phyloP scores from a whole-genome alignment of 2,113 vertebrate genomes.

The Pogonocichla stellata region DNA sequence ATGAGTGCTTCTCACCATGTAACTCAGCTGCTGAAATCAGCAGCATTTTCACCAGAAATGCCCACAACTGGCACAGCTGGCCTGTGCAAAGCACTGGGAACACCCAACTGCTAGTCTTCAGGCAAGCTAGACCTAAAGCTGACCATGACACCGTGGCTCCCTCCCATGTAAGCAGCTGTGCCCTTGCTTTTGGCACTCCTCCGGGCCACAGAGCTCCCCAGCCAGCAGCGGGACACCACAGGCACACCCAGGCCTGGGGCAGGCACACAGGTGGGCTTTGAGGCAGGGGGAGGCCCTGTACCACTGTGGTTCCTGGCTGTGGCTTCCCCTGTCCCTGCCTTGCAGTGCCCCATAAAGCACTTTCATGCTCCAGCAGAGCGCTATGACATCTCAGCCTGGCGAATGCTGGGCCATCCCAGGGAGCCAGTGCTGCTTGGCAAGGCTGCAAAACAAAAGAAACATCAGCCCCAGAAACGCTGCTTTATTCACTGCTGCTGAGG shows the following conservation, averaged over 20 bases:
- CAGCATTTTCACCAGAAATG: neutral
- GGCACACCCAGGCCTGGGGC: neutral
- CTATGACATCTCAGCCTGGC: slow-evolving; percentile 21
- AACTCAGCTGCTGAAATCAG: slow-evolving; percentile 9
- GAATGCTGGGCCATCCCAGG: slow-evolving; percentile 20
- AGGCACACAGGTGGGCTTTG: neutral
- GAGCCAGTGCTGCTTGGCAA: slow-evolving; percentile 35
- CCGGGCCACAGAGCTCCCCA: neutral
- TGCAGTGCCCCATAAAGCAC: neutral
- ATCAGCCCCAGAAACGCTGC: slow-evolving; percentile 20
- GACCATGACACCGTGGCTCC: neutral
- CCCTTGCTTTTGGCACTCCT: neutral
- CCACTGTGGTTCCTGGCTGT: neutral
- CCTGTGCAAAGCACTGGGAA: neutral
- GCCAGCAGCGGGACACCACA: neutral
- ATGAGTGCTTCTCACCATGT: neutral
- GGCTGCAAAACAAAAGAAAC: slow-evolving; percentile 48
- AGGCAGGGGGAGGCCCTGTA: neutral
- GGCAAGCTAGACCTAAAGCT: neutral
- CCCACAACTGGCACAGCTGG: neutral
- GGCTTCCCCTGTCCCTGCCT: neutral
- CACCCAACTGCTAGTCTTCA: neutral
- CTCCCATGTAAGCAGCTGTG: neutral
- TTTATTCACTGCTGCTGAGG: neutral
- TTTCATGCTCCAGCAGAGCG: slow-evolving; percentile 54